Base-by-base conservation (phyloP, 2,888 invertebrate genomes). In the Lordiphosa andalusiaca region DNA sequence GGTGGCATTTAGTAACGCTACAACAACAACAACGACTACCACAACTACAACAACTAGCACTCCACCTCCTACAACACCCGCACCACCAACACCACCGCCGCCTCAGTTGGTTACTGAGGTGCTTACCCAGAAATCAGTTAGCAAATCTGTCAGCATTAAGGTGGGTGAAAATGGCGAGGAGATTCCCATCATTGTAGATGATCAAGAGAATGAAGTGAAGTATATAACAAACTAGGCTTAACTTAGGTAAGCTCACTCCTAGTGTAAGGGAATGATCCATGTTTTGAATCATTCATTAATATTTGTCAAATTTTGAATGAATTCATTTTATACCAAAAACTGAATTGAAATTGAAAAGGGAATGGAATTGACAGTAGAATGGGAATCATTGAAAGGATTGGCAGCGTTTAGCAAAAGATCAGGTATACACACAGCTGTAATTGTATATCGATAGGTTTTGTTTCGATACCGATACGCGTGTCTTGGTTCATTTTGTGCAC, bases 71-170 rank as follows among this genome's bases (percentile, higher is more conserved):
- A 1, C 33, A 9, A 23, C 53, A 37, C n/a, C 36, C 6, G 2
- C 35, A 3, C 9, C 30, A 7, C 30, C 30, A 30, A 2, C 35
- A 3, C 9, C 30, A 7, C 30, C 30, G 9, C 7, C 30, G 9
- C 44, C 57, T 5, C 54, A 30, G 2, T 33, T 41, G 53, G 67
- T 80, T 21, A 57, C 82, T 35, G 88, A 88, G 56, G 70, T 88
- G 42, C 71, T 87, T 3, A 88, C 88, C 13, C 90, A 90, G 60
- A 91, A 91, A 75, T 91, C 91, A 53, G 90, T 90, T 10, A 90
- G 90, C 60, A 91, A 91, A 46, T 91, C 91, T 2, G 90, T 91
- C 4, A 92, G 91, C 81, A 89, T 91, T 50, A 89, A 91, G 78
- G 89, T 92, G 6, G 91, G 91, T 44, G 90, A 89, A 39, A 80